Percentiles rank a stretch among this genome's conserved stretches.
Evolutionary conservation across 1,140 invertebrate species (phyloP).

Genomic region (Berghia stephanieae): DNA sequence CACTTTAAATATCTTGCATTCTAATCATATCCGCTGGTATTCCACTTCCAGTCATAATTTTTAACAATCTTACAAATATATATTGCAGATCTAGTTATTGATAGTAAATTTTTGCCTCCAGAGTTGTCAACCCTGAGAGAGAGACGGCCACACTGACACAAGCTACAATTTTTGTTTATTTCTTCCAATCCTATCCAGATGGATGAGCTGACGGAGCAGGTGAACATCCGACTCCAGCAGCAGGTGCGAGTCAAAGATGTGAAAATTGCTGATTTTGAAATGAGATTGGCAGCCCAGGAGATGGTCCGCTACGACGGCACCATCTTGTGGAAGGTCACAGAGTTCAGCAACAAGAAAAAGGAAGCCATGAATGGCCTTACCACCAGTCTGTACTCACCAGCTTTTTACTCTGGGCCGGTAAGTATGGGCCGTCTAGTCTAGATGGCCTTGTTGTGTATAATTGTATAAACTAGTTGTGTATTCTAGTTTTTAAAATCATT

Average conservation of each 20-base stretch:
- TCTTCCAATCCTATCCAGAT: slow-evolving; percentile 32
- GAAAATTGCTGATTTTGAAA: slow-evolving; percentile 46
- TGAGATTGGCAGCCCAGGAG: slow-evolving; percentile 48
- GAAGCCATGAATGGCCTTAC: slow-evolving; percentile 56
- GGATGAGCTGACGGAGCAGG: slow-evolving; percentile 41
- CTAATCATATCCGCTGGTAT: too few relatives aligned
- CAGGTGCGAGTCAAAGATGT: slow-evolving; percentile 49
- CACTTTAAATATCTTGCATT: too few relatives aligned
- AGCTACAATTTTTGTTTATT: too few relatives aligned
- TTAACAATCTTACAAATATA: too few relatives aligned
- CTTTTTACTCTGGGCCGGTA: slow-evolving; percentile 57
- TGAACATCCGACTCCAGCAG: slow-evolving; percentile 45
- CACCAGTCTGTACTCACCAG: slow-evolving; percentile 60
- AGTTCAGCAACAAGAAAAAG: slow-evolving; percentile 50
- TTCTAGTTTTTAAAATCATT: background rate
- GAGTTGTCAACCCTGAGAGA: too few relatives aligned
- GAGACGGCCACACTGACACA: too few relatives aligned
- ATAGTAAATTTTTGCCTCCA: too few relatives aligned
- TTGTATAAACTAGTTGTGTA: background rate
- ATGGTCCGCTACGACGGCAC: slow-evolving; percentile 56
- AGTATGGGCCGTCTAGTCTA: too few relatives aligned
- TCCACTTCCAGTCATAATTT: too few relatives aligned
- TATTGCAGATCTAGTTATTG: too few relatives aligned
- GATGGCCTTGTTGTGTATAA: background rate
- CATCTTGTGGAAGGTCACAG: slow-evolving; percentile 58